A percentile compares a stretch with the other conserved stretches of the same genome.
Evolutionary conservation across 2,113 vertebrate species (phyloP).

Genomic region (Heliornis fulica): DNA sequence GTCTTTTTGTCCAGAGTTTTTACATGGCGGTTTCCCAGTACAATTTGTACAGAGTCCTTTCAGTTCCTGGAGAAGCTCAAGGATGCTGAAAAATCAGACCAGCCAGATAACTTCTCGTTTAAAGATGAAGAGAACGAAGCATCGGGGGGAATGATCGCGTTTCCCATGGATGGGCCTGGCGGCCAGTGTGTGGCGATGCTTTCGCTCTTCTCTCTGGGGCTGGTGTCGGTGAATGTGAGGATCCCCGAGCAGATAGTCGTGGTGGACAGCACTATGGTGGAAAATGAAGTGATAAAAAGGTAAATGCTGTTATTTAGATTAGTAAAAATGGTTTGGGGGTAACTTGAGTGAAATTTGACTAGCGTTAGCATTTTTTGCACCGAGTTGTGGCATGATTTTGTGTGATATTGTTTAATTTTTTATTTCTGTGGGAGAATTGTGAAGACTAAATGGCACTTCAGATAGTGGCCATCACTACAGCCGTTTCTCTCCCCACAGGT

Average conservation of each 20-base stretch:
- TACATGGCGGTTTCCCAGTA: slow-evolving; percentile 87
- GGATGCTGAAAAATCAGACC: slow-evolving; percentile 63
- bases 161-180: slow-evolving; percentile 84
- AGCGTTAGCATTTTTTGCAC: not conserved
- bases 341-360: not conserved
- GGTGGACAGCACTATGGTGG: slow-evolving; percentile 90
- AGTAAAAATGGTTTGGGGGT: not conserved
- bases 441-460: not conserved
- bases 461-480: not conserved
- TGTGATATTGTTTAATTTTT: not conserved
- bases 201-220: slow-evolving; percentile 85
- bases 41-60: slow-evolving; percentile 82
- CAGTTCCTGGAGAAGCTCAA: slow-evolving; percentile 79
- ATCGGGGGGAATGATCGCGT: slow-evolving; percentile 72
- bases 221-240: slow-evolving; percentile 80
- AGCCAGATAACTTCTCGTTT: slow-evolving; percentile 70
- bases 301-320: slow-evolving; percentile 6
- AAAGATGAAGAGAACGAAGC: slow-evolving; percentile 70
- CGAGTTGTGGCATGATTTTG: not conserved
- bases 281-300: slow-evolving; percentile 86
- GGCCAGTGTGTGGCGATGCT: slow-evolving; percentile 83
- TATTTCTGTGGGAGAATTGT: not conserved
- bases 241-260: slow-evolving; percentile 94
- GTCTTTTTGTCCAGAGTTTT: slow-evolving; percentile 79
- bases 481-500: not conserved